Base-by-base conservation (phyloP, 2,888 invertebrate species). In the Leptura quadrifasciata region DNA sequence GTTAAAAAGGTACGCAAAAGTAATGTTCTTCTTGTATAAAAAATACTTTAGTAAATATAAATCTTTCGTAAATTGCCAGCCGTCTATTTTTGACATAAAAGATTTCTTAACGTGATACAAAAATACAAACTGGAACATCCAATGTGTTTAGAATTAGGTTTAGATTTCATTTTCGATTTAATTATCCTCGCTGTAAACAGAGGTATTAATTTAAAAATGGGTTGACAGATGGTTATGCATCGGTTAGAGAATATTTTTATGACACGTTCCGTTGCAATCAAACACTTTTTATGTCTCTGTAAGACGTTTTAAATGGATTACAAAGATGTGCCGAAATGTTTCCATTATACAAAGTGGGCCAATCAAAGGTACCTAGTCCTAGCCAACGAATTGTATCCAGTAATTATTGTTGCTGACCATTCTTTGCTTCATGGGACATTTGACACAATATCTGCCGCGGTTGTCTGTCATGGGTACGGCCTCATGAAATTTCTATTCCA, bases 41-140 rank as follows among this genome's bases (percentile, higher is more conserved):
- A 80, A 77, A 74, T 68, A 77, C 79, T 77, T 75, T 73, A 55
- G 71, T 70, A 69, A 76, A 76, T 71, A 80, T 79, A 77, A 80
- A 80, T 80, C 80, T 80, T 71, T 72, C 72, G 76, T 74, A 76
- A 79, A 77, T 68, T 71, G 74, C 72, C 74, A 21, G 31, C 54
- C 58, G 74, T 74, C 76, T 80, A 78, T 80, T 78, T 75, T 58
- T 54, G 65, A 70, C 67, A 68, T 67, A 67, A 67, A 73, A 60
- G 73, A 73, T 73, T 73, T 73, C 73, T 67, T 73, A 73, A 73
- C 67, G 60, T 47, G 47, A 47, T 47, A 67, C 72, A 58, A 63
- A 73, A 73, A 63, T 67, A 60, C 58, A 55, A 73, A 67, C 47
- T 73, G 67, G 73, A 67, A 73, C 73, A 67, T 35, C 52, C 73